These are phyloP conservation scores for Brachypteracias leptosomus DNA, from an alignment of 2,113 vertebrate species.

Conservation along the genomic window DNA sequence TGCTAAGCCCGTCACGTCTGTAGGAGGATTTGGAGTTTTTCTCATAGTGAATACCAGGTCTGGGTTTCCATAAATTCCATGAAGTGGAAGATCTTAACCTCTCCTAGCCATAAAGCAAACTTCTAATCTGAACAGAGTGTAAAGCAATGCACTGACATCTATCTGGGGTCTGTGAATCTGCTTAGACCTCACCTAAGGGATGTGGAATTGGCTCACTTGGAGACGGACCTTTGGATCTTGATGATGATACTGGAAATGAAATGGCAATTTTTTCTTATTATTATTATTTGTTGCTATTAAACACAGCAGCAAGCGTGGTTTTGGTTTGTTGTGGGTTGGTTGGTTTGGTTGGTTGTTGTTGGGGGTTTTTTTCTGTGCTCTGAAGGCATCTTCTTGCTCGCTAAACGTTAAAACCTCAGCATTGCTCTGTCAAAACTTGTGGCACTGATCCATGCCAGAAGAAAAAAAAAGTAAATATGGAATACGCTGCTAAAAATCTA, in stretches of 20 bases:
- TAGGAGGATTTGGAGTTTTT: background rate
- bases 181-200: background rate
- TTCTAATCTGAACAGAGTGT: background rate
- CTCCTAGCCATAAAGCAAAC: background rate
- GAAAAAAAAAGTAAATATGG: background rate
- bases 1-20: background rate
- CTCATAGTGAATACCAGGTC: background rate
- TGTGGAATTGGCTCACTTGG: background rate
- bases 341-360: no score
- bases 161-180: background rate
- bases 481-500: background rate
- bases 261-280: no score
- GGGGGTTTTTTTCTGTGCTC: background rate
- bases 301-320: background rate
- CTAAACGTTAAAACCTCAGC: background rate
- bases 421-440: background rate
- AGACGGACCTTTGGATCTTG: background rate
- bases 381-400: background rate
- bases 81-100: background rate
- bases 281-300: no score
- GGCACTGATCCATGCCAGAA: background rate
- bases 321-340: accelerated
- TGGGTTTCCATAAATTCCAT: background rate
- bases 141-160: background rate
- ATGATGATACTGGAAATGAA: background rate